These are phyloP conservation scores for Caprella mutica DNA, from an alignment of 2,888 invertebrate genomes.

Conservation along the genomic window DNA sequence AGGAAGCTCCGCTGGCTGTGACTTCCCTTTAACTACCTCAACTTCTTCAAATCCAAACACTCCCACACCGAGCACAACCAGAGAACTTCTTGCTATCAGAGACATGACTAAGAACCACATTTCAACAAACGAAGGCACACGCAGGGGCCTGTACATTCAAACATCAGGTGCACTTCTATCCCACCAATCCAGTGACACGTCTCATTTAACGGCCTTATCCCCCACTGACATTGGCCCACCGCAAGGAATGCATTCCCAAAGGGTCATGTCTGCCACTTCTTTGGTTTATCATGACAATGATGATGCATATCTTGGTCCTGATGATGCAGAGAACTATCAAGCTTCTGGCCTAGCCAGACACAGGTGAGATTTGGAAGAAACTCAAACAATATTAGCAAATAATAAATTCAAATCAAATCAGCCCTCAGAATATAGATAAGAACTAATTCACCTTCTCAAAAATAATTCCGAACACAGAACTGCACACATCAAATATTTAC, in stretches of 20 bases:
- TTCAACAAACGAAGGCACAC: conserved; percentile 17
- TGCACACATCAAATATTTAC: no score
- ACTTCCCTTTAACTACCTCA: no score
- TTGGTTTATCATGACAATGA: conserved; percentile 3
- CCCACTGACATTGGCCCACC: conserved; percentile 1
- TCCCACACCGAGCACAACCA: conserved; percentile 15
- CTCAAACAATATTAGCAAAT: no score
- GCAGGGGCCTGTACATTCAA: conserved; percentile 6
- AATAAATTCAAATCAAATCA: no score
- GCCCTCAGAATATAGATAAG: no score
- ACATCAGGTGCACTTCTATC: conserved; percentile 1
- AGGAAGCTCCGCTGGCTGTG: no score
- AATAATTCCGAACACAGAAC: no score
- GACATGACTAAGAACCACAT: conserved; percentile 31
- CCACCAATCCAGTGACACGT: conserved; percentile 5
- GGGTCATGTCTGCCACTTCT: not conserved
- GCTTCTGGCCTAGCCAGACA: not conserved
- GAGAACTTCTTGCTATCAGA: conserved; percentile 17
- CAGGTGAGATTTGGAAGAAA: no score
- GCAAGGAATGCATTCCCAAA: no score
- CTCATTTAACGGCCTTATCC: conserved; percentile 1
- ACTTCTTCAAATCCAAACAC: conserved; percentile 10
- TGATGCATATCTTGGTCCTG: not conserved
- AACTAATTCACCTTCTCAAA: no score
- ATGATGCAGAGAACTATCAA: not conserved